Base-by-base conservation (phyloP, 2,888 invertebrate species). In the Encarsia formosa region DNA sequence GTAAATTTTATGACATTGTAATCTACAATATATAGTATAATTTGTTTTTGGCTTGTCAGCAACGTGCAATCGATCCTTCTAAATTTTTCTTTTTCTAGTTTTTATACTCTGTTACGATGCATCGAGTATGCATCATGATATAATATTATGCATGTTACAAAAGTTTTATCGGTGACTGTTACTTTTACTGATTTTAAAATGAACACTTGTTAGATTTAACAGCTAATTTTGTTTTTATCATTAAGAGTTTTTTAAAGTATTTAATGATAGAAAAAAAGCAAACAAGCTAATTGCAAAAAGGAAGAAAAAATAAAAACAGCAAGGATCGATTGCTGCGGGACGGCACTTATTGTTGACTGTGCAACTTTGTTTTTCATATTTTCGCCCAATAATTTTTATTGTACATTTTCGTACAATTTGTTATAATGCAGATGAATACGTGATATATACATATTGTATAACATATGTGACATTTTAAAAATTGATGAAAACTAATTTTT, bases 331-430 rank as follows among this genome's bases (percentile, higher is more conserved):
- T 53, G 45, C 41, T 15, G 52, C 57, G 48, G 43, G 29, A 37
- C 4, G 39, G 45, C 26, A 39, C 40, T 49, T 38, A 49, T 54
- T 54, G 54, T 56, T 58, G 58, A 56, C 41, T 54, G 49, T 42
- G 23, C 48, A 56, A 24, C 43, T 56, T 56, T 54, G 43, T 56
- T 57, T 61, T 54, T 52, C 50, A 45, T 49, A 39, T 46, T 58
- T 50, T 49, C 22, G 22, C 40, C 39, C 40, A 37, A 54, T 47
- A 42, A 49, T 53, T 58, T 58, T 56, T 44, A 59, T 59, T 59
- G 58, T 61, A 60, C 58, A 55, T 59, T 61, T 60, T 59, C 55
- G 57, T 59, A 58, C 54, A 58, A 54, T 56, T 50, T 49, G 61
- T 59, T 59, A 53, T 50, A 51, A 42, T 47, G 29, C 19, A 45